Conservation (phyloP, 2,888 invertebrate species). For the Morinoia aosen region DNA sequence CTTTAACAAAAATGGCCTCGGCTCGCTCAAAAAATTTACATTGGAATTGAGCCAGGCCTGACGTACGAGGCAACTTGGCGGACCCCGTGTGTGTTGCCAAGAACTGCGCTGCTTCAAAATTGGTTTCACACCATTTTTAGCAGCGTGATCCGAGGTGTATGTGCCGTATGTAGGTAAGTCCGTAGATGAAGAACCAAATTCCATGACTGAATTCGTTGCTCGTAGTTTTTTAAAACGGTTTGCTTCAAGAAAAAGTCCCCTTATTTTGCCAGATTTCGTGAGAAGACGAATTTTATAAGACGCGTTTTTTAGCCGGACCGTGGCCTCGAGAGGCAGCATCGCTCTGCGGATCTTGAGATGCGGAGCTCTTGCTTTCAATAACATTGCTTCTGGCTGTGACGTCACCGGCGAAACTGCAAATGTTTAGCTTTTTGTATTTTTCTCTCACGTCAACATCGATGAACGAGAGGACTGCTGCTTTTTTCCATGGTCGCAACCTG, state of each 20-base stretch:
- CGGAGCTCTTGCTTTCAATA: background rate
- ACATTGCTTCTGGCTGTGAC: slow-evolving; percentile 12
- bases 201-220: background rate
- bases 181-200: background rate
- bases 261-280: background rate
- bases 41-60: slow-evolving; percentile 30
- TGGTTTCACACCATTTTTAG: background rate
- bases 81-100: background rate
- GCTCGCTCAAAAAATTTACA: slow-evolving; percentile 40
- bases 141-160: background rate
- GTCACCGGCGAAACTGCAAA: background rate
- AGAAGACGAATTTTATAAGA: background rate
- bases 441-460: background rate
- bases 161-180: background rate
- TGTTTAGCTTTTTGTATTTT: background rate
- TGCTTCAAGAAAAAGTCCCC: background rate
- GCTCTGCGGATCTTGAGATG: background rate
- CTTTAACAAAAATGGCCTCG: slow-evolving; percentile 39
- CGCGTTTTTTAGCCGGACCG: background rate
- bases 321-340: background rate
- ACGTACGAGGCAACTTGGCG: slow-evolving; percentile 29
- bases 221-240: background rate
- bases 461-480: background rate
- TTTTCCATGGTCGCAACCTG: background rate
- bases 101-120: background rate